phyloP scores from a whole-genome alignment of 2,797 vertebrate species.

The Rhabdomys pumilio region DNA sequence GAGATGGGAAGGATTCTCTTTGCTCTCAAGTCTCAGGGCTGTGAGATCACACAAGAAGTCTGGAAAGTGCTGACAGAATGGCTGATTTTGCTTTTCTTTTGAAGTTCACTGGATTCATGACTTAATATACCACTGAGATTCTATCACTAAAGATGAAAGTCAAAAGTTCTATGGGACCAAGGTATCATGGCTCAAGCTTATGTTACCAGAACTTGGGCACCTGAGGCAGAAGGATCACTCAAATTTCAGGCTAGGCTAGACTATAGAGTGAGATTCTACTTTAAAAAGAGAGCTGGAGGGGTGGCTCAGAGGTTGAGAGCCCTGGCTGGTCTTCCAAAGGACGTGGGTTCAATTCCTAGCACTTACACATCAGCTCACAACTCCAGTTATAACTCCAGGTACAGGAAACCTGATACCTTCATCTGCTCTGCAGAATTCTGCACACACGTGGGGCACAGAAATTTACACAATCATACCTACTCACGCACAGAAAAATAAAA shows the following conservation, averaged over 20 bases:
- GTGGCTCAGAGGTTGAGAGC: neutral
- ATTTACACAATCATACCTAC: neutral
- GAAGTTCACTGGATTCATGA: slow-evolving; percentile 8
- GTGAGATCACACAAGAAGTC: neutral
- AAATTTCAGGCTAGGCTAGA: neutral
- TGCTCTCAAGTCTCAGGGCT: neutral
- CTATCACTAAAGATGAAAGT: slow-evolving; percentile 43
- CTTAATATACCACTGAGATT: neutral
- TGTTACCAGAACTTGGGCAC: neutral
- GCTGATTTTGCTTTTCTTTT: slow-evolving; percentile 10
- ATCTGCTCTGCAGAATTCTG: neutral
- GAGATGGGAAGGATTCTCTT: neutral
- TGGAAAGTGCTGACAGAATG: neutral
- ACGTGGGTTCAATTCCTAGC: neutral
- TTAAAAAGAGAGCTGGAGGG: neutral
- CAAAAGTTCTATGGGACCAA: slow-evolving; percentile 12
- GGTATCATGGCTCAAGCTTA: neutral
- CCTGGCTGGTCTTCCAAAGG: neutral
- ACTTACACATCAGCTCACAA: neutral
- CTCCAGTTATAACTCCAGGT: neutral
- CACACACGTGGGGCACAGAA: neutral
- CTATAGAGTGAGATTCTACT: neutral
- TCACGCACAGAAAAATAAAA: neutral
- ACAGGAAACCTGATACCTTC: neutral
- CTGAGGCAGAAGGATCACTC: neutral